Evolutionary conservation across 2,888 invertebrate species (phyloP).

Genomic region (Physocephala rufipes): DNA sequence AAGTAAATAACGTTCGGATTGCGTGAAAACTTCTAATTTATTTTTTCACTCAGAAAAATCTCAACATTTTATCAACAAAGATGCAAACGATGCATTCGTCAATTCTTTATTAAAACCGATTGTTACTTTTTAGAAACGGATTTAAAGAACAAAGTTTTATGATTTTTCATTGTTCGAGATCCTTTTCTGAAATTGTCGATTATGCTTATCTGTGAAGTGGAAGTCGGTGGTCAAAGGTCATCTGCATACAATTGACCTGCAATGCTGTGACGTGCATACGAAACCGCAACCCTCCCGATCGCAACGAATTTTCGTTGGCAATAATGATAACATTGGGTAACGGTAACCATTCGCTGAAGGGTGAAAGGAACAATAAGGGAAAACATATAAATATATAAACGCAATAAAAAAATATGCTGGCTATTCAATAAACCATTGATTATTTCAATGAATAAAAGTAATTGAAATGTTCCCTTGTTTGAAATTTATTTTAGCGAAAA

Average conservation of each 20-base stretch:
- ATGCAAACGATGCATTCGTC: too few species aligned
- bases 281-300: neutral
- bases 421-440: neutral
- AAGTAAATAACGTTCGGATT: too few species aligned
- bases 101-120: too few species aligned
- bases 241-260: slow-evolving; percentile 44
- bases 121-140: too few species aligned
- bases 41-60: too few species aligned
- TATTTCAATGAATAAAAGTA: slow-evolving; percentile 19
- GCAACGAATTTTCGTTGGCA: neutral
- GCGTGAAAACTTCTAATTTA: too few species aligned
- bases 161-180: neutral
- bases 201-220: slow-evolving; percentile 14
- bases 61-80: too few species aligned
- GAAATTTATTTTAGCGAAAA: slow-evolving; percentile 37
- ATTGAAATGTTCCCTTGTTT: slow-evolving; percentile 16
- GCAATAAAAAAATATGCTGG: too few species aligned
- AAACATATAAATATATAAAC: neutral
- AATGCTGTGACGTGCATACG: neutral
- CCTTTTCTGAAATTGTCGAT: slow-evolving; percentile 7
- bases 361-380: neutral
- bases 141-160: neutral
- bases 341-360: neutral
- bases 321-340: slow-evolving; percentile 21
- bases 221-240: slow-evolving; percentile 48